These are phyloP conservation scores for Chiloscyllium plagiosum DNA, from an alignment of 2,113 vertebrate genomes.

Conservation along the genomic window DNA sequence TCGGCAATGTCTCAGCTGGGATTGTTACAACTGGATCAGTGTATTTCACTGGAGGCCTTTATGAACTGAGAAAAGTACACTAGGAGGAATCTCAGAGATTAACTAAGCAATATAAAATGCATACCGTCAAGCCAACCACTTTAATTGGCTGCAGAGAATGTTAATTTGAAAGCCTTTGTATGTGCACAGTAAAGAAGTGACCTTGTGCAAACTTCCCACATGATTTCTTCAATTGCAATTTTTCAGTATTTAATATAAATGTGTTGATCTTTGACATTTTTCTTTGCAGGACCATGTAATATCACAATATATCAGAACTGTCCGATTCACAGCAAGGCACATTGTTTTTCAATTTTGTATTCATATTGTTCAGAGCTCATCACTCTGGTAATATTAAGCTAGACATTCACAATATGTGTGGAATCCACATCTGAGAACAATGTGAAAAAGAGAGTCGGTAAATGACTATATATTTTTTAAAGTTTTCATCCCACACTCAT, in stretches of 20 bases:
- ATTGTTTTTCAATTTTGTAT: no score
- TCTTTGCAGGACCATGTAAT: neutral
- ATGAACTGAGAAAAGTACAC: conserved; percentile 23
- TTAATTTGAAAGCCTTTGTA: conserved; percentile 14
- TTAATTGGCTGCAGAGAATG: neutral
- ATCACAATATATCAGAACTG: neutral
- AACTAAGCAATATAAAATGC: neutral
- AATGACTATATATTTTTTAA: no score
- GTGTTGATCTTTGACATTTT: neutral
- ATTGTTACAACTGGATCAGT: conserved; percentile 8
- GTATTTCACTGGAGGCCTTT: neutral
- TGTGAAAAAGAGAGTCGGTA: neutral
- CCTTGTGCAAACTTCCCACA: conserved; percentile 3
- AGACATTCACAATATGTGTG: neutral
- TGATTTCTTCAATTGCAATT: neutral
- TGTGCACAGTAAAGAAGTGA: neutral
- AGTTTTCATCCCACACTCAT: no score
- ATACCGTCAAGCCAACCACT: neutral
- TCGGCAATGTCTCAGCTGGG: neutral
- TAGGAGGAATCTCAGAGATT: conserved; percentile 1
- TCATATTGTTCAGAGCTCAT: no score
- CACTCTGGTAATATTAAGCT: neutral
- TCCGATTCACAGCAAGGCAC: neutral
- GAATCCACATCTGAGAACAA: neutral
- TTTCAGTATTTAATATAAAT: neutral